Conservation (phyloP, 2,888 invertebrate species). For the Tetranychus piercei region DNA sequence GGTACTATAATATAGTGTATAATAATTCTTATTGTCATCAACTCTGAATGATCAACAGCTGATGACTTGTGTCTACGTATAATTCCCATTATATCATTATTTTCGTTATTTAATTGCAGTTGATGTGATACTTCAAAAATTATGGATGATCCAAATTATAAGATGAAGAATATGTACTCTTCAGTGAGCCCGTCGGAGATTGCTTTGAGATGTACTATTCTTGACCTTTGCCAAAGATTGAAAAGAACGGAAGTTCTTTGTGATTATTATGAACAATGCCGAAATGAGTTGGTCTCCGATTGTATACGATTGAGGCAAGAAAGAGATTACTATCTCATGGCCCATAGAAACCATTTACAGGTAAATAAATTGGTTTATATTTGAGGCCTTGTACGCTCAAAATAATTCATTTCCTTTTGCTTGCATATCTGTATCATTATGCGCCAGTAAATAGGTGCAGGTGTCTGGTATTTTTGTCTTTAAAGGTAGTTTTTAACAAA, state of each 20-base stretch:
- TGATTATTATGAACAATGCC: constrained; percentile 22
- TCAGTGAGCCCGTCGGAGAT: constrained; percentile 14
- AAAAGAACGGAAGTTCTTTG: constrained; percentile 22
- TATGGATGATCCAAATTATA: constrained; percentile 7
- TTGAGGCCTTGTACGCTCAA: background rate
- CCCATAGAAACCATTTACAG: constrained; percentile 1
- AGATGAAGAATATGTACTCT: background rate
- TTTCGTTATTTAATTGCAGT: background rate
- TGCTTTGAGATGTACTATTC: constrained; percentile 20
- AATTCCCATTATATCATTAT: too few species aligned
- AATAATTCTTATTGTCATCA: too few species aligned
- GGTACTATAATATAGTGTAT: too few species aligned
- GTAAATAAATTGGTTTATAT: background rate
- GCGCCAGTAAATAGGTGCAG: too few species aligned
- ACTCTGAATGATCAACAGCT: too few species aligned
- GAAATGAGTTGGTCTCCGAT: constrained; percentile 21
- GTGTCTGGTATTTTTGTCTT: too few species aligned
- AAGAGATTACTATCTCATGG: constrained; percentile 13
- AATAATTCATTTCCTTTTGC: background rate
- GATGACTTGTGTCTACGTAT: too few species aligned
- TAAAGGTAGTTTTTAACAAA: too few species aligned
- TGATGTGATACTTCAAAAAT: background rate
- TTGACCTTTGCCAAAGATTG: constrained; percentile 21
- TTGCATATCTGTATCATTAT: too few species aligned
- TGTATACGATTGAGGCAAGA: constrained; percentile 18